Base-by-base conservation (phyloP, 2,113 vertebrate genomes). In the Anoplopoma fimbria region DNA sequence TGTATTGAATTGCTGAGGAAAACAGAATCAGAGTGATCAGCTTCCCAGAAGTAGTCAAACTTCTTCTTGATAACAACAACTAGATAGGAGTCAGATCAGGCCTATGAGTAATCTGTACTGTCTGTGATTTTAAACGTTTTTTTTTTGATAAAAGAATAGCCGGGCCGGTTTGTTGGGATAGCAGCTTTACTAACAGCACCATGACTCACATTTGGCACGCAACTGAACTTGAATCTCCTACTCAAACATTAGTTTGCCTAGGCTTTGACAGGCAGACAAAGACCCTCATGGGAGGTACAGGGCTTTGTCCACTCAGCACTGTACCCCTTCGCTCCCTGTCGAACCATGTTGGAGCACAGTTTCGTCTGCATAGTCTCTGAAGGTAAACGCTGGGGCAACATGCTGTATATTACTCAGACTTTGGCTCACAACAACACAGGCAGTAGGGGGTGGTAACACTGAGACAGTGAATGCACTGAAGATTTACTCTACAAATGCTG, bases 351-450 rank as follows among this genome's bases (percentile, higher is more conserved):
- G 63, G 75, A 38, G 67, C 84, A 69, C 77, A 64, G 77, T 89
- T 85, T 84, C 82, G 86, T 86, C 86, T 88, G 79, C 81, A 75
- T 78, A 67, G 85, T 86, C 75, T 88, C 62, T 81, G 80, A 72
- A 81, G 88, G 88, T 90, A 88, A 93, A 92, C 84, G 89, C 88
- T 90, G 81, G 81, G 90, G 86, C 83, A 90, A 89, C 91, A 69
- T 77, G 84, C 85, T 87, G 84, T 91, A 92, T 91, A 93, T 94
- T 88, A 93, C 92, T 87, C 72, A 81, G 72, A 49, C 77, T 73
- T 82, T 33, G 60, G 76, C 80, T 77, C 70, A 87, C 88, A 91
- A 89, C 78, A 64, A 73, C 65, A 21, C 77, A 63, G 69, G 77
- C 86, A 42, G 89, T 53, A 57, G 88, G 89, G 77, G 83, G 84